Base-by-base conservation (phyloP, 2,888 invertebrate genomes). In the Celastrina argiolus region DNA sequence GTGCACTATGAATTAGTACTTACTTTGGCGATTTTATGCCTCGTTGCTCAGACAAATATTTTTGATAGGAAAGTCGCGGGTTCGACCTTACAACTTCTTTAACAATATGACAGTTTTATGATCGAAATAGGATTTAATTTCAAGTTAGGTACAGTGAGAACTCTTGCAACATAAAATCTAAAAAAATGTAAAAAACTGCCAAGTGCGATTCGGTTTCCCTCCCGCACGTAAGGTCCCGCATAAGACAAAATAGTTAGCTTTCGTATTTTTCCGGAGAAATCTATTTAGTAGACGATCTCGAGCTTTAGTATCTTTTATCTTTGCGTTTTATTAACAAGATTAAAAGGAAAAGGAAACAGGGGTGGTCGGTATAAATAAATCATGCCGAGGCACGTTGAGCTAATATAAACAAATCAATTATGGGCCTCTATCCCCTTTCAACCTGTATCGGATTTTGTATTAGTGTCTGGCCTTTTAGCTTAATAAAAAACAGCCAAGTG, bases 331-430 rank as follows among this genome's bases (percentile, higher is more conserved):
- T 26, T 51, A 51, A 51, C 22, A 22, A 22, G 51, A 51, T 51
- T 51, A 51, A 51, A 51, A 51, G 51, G 26, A 51, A 51, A 22
- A 51, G 51, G 26, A 12, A 51, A 51, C 26, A 26, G 51, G 22
- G 45, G 22, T 12, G 51, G 51, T 51, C 14, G 51, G 51, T 26
- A 51, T 26, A 51, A 26, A 51, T 26, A 51, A 51, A 51, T 51
- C 3, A 51, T 51, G 51, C 45, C 8, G 22, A 51, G 51, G 22
- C 51, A 51, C 51, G 51, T 51, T 22, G 26, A 18, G 22, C 51
- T 51, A 51, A 51, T 26, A 51, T 51, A 51, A 51, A 51, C 51
- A 51, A 51, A 51, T 51, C 51, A 51, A 51, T 51, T 51, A 51
- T 26, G 22, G 1, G 1, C 22, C 51, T 22, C 12, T 26, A 51